Conservation (phyloP, 1,140 invertebrate species). For the Drosophila ohnishii region DNA sequence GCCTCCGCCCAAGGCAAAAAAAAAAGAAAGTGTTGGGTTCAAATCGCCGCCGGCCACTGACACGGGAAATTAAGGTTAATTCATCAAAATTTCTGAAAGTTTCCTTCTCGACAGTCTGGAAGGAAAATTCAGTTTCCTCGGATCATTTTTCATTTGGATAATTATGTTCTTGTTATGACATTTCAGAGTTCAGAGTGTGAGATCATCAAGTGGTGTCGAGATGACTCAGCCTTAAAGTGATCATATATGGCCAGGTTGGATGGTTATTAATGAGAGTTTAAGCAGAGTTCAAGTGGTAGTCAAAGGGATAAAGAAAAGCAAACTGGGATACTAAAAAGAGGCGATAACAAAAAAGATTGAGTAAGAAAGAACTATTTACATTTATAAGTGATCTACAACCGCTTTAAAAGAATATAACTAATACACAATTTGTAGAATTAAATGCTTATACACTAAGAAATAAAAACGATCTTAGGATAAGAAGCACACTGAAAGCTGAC, state of each 20-base stretch:
- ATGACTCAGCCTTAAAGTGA: slow-evolving; percentile 28
- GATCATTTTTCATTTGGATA: slow-evolving; percentile 58
- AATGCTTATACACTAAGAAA: background rate
- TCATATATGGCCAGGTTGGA: slow-evolving; percentile 6
- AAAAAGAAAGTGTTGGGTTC: slow-evolving; percentile 55
- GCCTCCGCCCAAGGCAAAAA: slow-evolving; percentile 7
- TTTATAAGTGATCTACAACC: background rate
- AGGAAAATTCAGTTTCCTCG: slow-evolving; percentile 18
- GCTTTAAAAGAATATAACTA: too few species aligned
- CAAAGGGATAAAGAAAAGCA: background rate
- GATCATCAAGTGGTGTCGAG: slow-evolving; percentile 30
- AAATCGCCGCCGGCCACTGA: slow-evolving; percentile 62
- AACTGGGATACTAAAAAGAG: background rate
- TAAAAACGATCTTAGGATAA: background rate
- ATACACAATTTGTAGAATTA: too few species aligned
- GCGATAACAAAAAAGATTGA: too few species aligned
- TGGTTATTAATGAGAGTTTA: slow-evolving; percentile 39
- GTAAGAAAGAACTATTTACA: background rate
- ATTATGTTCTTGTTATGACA: slow-evolving; percentile 52
- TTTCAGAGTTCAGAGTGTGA: slow-evolving; percentile 30
- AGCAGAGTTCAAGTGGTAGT: slow-evolving; percentile 25
- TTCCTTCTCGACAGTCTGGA: slow-evolving; percentile 10
- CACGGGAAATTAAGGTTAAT: slow-evolving; percentile 77
- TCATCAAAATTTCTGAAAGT: slow-evolving; percentile 48
- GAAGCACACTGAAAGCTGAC: background rate